A percentile compares a stretch with the other conserved stretches of the same genome.
These are phyloP conservation scores for Melanostoma scalare DNA, from an alignment of 2,888 invertebrate species.

Conservation along the genomic window DNA sequence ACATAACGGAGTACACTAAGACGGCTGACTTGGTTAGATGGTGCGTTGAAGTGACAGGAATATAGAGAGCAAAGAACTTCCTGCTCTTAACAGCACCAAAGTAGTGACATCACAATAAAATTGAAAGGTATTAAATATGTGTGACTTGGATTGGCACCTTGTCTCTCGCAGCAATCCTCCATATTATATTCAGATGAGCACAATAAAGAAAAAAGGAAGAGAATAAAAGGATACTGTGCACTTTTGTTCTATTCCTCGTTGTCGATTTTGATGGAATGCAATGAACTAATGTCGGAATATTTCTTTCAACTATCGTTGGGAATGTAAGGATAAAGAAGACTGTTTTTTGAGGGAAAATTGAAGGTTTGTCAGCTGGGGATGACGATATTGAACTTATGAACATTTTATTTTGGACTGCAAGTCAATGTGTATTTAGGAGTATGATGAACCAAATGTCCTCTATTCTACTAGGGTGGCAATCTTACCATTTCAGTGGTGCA, in stretches of 20 bases:
- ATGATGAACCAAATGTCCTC: no score
- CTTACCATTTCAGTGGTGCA: no score
- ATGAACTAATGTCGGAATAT: conserved; percentile 13
- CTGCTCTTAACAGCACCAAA: not conserved
- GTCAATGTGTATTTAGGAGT: no score
- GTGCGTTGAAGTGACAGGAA: conserved; percentile 28
- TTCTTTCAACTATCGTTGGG: not conserved
- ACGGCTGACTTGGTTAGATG: no score
- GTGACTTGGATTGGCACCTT: conserved; percentile 7
- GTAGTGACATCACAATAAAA: conserved; percentile 36
- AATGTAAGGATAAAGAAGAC: no score
- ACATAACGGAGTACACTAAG: conserved; percentile 1
- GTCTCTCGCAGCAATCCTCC: not conserved
- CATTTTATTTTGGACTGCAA: no score
- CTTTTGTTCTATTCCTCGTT: not conserved
- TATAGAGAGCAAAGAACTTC: conserved; percentile 57
- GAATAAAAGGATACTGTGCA: conserved; percentile 50
- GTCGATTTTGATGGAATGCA: conserved; percentile 32
- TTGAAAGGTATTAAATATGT: conserved; percentile 40
- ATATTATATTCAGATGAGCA: not conserved
- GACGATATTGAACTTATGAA: no score
- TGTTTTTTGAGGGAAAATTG: no score
- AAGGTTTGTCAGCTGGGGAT: no score
- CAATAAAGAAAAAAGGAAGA: conserved; percentile 1
- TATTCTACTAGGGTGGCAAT: no score